phyloP scores from a whole-genome alignment of 2,113 vertebrate genomes.

The Pleuronectes platessa region DNA sequence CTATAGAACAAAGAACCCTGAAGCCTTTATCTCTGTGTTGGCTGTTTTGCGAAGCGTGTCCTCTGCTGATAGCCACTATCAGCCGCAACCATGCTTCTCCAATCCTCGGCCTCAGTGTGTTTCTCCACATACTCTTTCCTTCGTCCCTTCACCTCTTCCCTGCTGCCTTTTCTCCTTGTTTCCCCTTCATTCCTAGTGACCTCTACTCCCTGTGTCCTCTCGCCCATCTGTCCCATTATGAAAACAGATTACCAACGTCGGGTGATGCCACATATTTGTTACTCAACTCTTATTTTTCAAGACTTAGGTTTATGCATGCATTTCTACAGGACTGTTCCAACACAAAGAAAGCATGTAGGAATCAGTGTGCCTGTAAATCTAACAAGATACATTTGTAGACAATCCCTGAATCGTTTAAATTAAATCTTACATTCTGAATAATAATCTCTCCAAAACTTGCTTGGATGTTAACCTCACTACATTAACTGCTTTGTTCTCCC shows the following conservation, averaged over 20 bases:
- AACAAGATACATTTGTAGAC: background rate
- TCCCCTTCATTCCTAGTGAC: constrained; percentile 19
- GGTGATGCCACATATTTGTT: background rate
- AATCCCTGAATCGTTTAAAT: background rate
- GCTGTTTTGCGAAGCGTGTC: constrained; percentile 56
- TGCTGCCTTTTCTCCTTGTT: constrained; percentile 1
- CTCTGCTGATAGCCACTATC: constrained; percentile 73
- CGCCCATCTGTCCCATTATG: constrained; percentile 16
- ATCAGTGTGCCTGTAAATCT: background rate
- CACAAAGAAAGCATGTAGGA: background rate
- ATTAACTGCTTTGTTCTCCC: background rate
- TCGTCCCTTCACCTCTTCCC: constrained; percentile 10
- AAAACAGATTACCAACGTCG: constrained; percentile 11
- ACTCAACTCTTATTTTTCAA: background rate
- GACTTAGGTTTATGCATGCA: background rate
- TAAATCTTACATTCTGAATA: background rate
- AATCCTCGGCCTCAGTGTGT: background rate
- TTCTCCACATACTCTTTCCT: background rate
- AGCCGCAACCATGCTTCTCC: constrained; percentile 43
- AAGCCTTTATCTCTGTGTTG: constrained; percentile 61
- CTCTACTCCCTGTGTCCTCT: constrained; percentile 29
- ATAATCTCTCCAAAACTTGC: too few relatives aligned
- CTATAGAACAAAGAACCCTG: constrained; percentile 53
- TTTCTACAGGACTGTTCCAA: background rate
- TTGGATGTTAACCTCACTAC: background rate